Evolutionary conservation across 2,113 vertebrate species (phyloP).

Genomic region (Nothocercus julius): DNA sequence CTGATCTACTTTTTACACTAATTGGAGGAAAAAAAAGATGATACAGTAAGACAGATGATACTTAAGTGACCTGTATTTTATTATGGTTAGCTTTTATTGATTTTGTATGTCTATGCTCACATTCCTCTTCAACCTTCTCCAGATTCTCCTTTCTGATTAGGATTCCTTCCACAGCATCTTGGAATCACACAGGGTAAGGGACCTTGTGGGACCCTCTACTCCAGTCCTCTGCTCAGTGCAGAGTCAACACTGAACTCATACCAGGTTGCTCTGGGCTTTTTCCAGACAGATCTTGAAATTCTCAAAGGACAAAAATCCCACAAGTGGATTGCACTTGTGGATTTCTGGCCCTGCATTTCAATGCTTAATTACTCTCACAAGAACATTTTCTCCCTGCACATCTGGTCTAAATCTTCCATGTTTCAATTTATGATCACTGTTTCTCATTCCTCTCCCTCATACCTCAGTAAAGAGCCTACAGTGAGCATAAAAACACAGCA

Average conservation of each 20-base stretch:
- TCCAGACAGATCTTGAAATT: background rate
- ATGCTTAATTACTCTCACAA: background rate
- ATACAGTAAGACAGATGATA: background rate
- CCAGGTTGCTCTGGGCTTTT: background rate
- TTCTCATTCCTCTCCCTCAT: no score
- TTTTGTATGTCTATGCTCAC: background rate
- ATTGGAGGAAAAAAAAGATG: background rate
- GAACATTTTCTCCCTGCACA: no score
- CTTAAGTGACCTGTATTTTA: conserved; percentile 9
- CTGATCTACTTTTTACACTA: background rate
- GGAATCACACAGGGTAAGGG: background rate
- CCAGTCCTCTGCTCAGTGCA: background rate
- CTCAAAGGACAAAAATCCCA: background rate
- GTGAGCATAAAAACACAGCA: background rate
- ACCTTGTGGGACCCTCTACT: background rate
- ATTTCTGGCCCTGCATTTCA: background rate
- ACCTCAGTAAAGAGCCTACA: background rate
- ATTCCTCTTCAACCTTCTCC: background rate
- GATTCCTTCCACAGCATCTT: background rate
- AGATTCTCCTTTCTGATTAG: background rate
- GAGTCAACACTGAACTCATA: background rate
- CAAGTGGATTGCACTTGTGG: no score
- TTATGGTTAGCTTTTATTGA: background rate
- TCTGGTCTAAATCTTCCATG: no score
- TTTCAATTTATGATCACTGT: no score